Percentiles rank a stretch among this genome's conserved stretches.
phyloP scores from a whole-genome alignment of 2,888 invertebrate genomes.

The Volucella zonaria region DNA sequence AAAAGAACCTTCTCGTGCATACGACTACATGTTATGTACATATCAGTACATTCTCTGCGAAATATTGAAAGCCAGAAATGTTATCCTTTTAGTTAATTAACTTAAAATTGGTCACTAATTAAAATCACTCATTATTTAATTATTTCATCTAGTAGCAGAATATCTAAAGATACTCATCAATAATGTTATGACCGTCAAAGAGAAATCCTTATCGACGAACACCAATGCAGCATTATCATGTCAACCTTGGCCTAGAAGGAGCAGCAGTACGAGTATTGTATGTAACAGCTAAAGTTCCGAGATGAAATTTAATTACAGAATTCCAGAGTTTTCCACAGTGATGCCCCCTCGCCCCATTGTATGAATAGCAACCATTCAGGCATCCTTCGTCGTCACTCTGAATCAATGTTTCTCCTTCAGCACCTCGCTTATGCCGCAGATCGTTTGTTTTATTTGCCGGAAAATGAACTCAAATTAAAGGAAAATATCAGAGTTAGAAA shows the following conservation, averaged over 20 bases:
- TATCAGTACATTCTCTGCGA: no score
- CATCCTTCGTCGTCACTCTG: constrained; percentile 26
- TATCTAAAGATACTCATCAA: constrained; percentile 2
- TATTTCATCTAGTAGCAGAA: background rate
- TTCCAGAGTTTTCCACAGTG: constrained; percentile 35
- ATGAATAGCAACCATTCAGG: constrained; percentile 7
- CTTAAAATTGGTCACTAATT: constrained; percentile 43
- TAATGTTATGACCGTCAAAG: constrained; percentile 3
- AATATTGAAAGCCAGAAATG: no score
- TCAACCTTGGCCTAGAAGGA: constrained; percentile 3
- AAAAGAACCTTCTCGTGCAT: no score
- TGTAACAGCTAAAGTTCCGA: background rate
- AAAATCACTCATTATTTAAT: constrained; percentile 31
- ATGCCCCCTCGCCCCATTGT: constrained; percentile 28
- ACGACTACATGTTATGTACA: no score
- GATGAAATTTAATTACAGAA: constrained; percentile 52
- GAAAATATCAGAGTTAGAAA: constrained; percentile 25
- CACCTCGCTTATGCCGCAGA: background rate
- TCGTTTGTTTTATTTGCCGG: constrained; percentile 65
- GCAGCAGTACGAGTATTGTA: no score
- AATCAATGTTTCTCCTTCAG: constrained; percentile 45
- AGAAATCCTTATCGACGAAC: constrained; percentile 32
- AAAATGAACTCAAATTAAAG: constrained; percentile 67
- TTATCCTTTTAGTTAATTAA: constrained; percentile 44
- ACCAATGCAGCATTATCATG: constrained; percentile 36